phyloP scores from a whole-genome alignment of 1,140 invertebrate species.

The Agrilus planipennis region DNA sequence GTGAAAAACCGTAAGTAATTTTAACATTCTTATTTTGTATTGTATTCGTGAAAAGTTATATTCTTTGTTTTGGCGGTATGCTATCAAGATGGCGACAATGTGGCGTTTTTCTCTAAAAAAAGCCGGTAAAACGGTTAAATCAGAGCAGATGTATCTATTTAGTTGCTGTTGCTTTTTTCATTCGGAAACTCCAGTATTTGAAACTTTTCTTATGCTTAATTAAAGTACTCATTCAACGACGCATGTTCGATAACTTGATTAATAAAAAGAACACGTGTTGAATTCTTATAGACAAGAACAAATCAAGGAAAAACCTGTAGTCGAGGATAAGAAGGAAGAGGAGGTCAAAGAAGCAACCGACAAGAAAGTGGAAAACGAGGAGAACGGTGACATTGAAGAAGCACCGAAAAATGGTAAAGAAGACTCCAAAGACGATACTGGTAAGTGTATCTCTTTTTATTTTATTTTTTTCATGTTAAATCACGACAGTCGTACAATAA shows the following conservation, averaged over 20 bases:
- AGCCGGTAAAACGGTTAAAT: slow-evolving; percentile 12
- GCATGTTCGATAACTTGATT: too few relatives aligned
- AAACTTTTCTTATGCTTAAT: too few relatives aligned
- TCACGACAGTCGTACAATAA: too few relatives aligned
- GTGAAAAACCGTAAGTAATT: slow-evolving; percentile 24
- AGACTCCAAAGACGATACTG: slow-evolving; percentile 36
- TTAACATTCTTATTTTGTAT: slow-evolving; percentile 5
- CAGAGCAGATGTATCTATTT: too few relatives aligned
- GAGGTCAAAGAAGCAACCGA: slow-evolving; percentile 33
- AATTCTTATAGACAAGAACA: too few relatives aligned
- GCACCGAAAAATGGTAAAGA: slow-evolving; percentile 19
- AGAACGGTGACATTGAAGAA: slow-evolving; percentile 23
- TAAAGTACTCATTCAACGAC: too few relatives aligned
- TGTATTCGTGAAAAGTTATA: not conserved
- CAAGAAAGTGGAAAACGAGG: slow-evolving; percentile 34
- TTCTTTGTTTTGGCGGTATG: slow-evolving; percentile 27
- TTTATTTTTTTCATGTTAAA: slow-evolving; percentile 22
- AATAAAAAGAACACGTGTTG: too few relatives aligned
- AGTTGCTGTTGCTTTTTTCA: too few relatives aligned
- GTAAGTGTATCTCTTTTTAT: slow-evolving; percentile 4
- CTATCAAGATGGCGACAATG: slow-evolving; percentile 22
- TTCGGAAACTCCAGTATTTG: too few relatives aligned
- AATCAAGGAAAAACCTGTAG: too few relatives aligned
- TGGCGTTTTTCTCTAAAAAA: slow-evolving; percentile 10
- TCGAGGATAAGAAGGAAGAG: too few relatives aligned